Evolutionary conservation across 2,888 invertebrate genomes (phyloP).

Genomic region (Thecocarcelia acutangulata): DNA sequence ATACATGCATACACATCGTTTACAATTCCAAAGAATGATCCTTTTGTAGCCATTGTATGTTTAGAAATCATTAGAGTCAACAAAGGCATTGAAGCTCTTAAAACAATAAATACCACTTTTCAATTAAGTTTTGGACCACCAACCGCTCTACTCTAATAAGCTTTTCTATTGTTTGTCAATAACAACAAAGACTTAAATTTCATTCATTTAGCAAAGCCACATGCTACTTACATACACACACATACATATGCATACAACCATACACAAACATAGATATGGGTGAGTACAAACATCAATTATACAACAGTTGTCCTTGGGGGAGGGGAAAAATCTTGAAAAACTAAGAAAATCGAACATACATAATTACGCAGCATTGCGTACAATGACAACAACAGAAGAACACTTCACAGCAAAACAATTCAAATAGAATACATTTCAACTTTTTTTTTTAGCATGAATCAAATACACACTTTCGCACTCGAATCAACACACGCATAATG

Average conservation of each 20-base stretch:
- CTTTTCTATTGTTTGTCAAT: constrained; percentile 40
- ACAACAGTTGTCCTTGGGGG: no score
- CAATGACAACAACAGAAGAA: constrained; percentile 30
- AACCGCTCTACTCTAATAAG: constrained; percentile 41
- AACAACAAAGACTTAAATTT: constrained; percentile 35
- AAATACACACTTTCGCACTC: constrained; percentile 15
- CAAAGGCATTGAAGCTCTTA: not conserved
- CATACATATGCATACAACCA: not conserved
- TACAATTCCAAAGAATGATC: constrained; percentile 4
- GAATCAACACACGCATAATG: constrained; percentile 37
- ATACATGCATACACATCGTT: constrained; percentile 6
- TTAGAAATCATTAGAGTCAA: constrained; percentile 35
- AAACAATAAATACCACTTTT: constrained; percentile 39
- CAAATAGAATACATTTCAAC: not conserved
- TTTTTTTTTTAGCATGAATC: not conserved
- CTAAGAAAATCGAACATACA: no score
- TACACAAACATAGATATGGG: not conserved
- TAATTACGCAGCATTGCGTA: no score
- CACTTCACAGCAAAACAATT: constrained; percentile 38
- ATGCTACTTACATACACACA: not conserved
- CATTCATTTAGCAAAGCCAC: not conserved
- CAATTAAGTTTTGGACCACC: constrained; percentile 43
- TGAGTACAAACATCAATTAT: no score
- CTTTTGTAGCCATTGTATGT: constrained; percentile 23
- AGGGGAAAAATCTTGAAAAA: no score